Conservation (phyloP, 2,113 vertebrate species). For the Megaceryle torquata region DNA sequence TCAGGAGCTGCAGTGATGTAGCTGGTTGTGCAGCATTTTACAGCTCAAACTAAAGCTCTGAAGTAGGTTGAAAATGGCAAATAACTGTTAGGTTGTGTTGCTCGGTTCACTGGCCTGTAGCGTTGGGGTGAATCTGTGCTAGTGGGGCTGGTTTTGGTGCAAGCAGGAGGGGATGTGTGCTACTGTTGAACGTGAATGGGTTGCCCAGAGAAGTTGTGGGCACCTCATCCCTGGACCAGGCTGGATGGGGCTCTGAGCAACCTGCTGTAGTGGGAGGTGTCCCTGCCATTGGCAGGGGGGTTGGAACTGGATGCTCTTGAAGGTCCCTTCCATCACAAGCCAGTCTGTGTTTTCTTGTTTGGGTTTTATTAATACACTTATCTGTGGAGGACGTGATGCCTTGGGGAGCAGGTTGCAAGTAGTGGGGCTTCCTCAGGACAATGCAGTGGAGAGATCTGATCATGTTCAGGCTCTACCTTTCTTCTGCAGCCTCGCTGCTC, state of each 20-base stretch:
- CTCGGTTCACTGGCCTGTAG: accelerated
- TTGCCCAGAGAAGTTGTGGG: too few relatives aligned
- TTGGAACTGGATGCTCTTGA: neutral
- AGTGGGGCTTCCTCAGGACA: neutral
- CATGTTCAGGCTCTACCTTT: neutral
- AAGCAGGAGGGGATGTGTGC: too few relatives aligned
- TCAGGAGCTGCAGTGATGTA: neutral
- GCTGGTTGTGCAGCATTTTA: neutral
- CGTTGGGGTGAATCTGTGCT: accelerated
- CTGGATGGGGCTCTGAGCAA: too few relatives aligned
- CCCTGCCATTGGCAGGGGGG: too few relatives aligned
- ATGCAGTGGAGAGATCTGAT: neutral
- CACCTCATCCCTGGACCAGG: too few relatives aligned
- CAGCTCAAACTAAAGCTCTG: neutral
- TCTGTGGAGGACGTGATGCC: neutral
- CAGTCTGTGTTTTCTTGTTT: neutral
- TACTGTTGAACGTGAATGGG: too few relatives aligned
- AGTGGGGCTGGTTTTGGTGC: accelerated
- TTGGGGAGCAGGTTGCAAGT: too few relatives aligned
- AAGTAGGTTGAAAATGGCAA: accelerated
- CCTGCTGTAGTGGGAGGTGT: too few relatives aligned
- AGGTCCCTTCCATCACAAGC: neutral
- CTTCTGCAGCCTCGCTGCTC: neutral
- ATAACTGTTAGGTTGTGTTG: accelerated
- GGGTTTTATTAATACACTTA: neutral